Evolutionary conservation across 2,888 invertebrate genomes (phyloP), one percentile per base, ranked within the genome.

Genomic region (Lasius fuliginosus): DNA sequence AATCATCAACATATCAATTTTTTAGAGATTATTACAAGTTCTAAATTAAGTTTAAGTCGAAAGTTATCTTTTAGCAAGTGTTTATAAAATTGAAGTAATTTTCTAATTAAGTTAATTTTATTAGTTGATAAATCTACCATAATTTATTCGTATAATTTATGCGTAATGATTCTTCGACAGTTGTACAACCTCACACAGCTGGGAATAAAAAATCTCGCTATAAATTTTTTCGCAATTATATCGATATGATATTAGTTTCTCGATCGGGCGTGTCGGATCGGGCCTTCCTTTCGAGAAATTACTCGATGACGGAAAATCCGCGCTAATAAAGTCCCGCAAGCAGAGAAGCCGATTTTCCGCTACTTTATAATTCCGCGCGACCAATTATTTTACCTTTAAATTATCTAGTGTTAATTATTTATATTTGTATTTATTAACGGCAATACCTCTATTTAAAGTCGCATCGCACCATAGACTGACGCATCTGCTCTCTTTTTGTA

Each of bases 381-480:
- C n/a, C 27, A 30, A 69, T 40, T 12, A 30, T 56, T 77, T 56
- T 12, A 40, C 5, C 68, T 11, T 67, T 68, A 56, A 77, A 40
- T 68, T 68, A n/a, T 36, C 65, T 87, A 90, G 84, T 36, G 68
- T 74, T 90, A 82, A 81, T 82, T 91, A 91, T 91, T 91, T 92
- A 91, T 36, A 36, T 36, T 91, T 92, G 68, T 92, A 92, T 92
- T 90, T 92, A 92, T 91, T 90, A 82, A 88, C 77, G 76, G 62
- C 67, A 83, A 88, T 82, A 86, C 81, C 84, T 89, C 83, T 86
- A 64, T 71, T 83, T 40, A 64, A 84, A 82, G 53, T 82, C 77
- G 83, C 76, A 84, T 76, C 74, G 71, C 83, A 83, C 68, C 73
- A 82, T 11, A 60, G 42, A 75, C 42, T 49, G 77, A 76, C 49